A percentile compares a stretch with the other conserved stretches of the same genome.
Evolutionary conservation across 2,888 invertebrate species (phyloP).

Genomic region (Strigamia transsilvanica): DNA sequence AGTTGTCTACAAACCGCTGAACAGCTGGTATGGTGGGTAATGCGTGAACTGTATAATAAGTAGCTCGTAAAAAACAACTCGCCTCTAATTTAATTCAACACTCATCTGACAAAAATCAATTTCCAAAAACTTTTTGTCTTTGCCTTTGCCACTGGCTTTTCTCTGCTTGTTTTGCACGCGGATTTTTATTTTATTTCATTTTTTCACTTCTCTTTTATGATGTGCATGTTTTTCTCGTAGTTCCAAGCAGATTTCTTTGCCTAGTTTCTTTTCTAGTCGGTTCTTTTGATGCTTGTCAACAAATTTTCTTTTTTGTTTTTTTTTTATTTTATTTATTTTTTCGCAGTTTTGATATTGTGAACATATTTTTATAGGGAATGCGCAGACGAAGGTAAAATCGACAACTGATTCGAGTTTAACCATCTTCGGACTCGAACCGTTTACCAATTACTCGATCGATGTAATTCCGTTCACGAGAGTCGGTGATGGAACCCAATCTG

Average conservation of each 20-base stretch:
- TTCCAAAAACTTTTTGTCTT: not conserved
- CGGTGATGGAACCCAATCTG: constrained; percentile 82
- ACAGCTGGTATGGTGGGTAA: constrained; percentile 54
- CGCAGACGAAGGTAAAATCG: constrained; percentile 70
- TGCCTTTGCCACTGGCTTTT: not conserved
- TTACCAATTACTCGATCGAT: constrained; percentile 86
- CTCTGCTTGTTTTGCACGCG: not conserved
- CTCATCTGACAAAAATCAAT: no score
- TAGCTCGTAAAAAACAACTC: not conserved
- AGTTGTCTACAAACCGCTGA: constrained; percentile 61
- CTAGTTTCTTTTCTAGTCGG: not conserved
- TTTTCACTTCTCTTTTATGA: no score
- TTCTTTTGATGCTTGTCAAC: not conserved
- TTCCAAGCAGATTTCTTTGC: not conserved
- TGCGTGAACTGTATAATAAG: constrained; percentile 39
- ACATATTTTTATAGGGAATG: constrained; percentile 41
- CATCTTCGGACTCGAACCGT: constrained; percentile 80
- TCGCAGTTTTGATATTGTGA: no score
- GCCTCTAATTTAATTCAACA: not conserved
- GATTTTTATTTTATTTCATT: not conserved
- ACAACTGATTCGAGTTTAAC: constrained; percentile 81
- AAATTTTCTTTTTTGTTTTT: not conserved
- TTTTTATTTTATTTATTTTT: not conserved
- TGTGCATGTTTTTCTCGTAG: not conserved
- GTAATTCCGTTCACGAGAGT: constrained; percentile 84